Conservation (phyloP, 2,888 invertebrate species). For the Andrena trimmerana region DNA sequence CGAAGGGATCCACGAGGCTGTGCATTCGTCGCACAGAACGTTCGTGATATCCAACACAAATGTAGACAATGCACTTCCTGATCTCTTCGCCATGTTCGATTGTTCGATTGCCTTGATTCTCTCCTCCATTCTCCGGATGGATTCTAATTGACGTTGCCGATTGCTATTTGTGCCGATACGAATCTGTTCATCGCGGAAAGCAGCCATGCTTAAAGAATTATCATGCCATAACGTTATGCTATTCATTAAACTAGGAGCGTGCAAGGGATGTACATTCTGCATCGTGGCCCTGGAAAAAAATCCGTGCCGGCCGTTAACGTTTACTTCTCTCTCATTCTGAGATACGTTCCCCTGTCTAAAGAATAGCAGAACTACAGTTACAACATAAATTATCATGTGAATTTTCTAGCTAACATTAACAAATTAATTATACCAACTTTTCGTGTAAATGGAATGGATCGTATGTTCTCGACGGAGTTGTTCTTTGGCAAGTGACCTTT, state of each 20-base stretch:
- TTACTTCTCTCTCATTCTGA: slow-evolving; percentile 89
- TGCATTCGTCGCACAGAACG: slow-evolving; percentile 88
- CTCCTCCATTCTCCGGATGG: slow-evolving; percentile 89
- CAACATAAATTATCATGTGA: neutral
- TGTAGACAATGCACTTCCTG: slow-evolving; percentile 91
- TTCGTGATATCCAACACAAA: slow-evolving; percentile 94
- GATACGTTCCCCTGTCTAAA: slow-evolving; percentile 85
- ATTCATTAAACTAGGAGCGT: slow-evolving; percentile 62
- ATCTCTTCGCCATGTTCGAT: slow-evolving; percentile 87
- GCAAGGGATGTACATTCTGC: slow-evolving; percentile 48
- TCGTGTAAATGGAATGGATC: slow-evolving; percentile 67
- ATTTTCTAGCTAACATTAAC: neutral
- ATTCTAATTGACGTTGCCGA: slow-evolving; percentile 88
- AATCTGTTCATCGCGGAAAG: slow-evolving; percentile 85
- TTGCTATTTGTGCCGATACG: slow-evolving; percentile 83
- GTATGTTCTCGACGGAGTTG: slow-evolving; percentile 60
- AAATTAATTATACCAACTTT: slow-evolving; percentile 68
- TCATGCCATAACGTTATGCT: slow-evolving; percentile 76
- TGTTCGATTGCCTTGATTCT: slow-evolving; percentile 84
- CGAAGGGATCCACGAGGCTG: slow-evolving; percentile 90
- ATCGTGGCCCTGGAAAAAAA: slow-evolving; percentile 74
- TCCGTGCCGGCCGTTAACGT: slow-evolving; percentile 91
- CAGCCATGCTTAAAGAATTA: slow-evolving; percentile 87
- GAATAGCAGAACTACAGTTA: slow-evolving; percentile 24
- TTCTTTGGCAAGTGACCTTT: slow-evolving; percentile 76